phyloP scores from a whole-genome alignment of 2,888 invertebrate genomes.

The Piscicola geometra region DNA sequence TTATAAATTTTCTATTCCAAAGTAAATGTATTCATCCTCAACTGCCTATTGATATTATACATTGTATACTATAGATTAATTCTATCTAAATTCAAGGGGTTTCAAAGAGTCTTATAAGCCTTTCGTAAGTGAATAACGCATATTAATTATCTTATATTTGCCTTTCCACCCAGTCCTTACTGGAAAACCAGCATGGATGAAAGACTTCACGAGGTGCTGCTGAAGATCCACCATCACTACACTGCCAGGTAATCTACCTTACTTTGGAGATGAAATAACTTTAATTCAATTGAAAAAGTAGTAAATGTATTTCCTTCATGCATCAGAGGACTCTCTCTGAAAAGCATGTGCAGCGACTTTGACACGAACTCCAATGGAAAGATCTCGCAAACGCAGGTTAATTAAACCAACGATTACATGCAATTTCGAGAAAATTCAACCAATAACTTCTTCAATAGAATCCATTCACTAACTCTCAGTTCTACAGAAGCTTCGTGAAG shows the following conservation, averaged over 20 bases:
- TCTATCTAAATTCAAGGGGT: too few relatives aligned
- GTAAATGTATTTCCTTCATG: not conserved
- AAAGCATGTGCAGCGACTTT: constrained; percentile 54
- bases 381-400: constrained; percentile 55
- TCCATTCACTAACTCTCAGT: constrained; percentile 48
- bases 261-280: too few relatives aligned
- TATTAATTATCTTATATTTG: too few relatives aligned
- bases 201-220: constrained; percentile 42
- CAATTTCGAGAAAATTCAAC: not conserved
- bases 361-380: constrained; percentile 54
- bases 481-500: constrained; percentile 54
- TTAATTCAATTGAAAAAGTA: too few relatives aligned
- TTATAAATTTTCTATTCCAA: not conserved
- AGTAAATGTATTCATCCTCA: too few relatives aligned
- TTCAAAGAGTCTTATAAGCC: too few relatives aligned
- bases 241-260: constrained; percentile 36
- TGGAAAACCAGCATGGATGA: not conserved
- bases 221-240: constrained; percentile 51
- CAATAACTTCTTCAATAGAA: too few relatives aligned
- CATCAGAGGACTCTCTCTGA: constrained; percentile 52
- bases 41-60: too few relatives aligned
- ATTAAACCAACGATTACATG: not conserved
- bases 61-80: too few relatives aligned
- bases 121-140: too few relatives aligned
- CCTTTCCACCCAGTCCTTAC: not conserved